Evolutionary conservation across 2,797 vertebrate species (phyloP), one percentile per base, ranked within the genome.

Genomic region (Falco peregrinus): DNA sequence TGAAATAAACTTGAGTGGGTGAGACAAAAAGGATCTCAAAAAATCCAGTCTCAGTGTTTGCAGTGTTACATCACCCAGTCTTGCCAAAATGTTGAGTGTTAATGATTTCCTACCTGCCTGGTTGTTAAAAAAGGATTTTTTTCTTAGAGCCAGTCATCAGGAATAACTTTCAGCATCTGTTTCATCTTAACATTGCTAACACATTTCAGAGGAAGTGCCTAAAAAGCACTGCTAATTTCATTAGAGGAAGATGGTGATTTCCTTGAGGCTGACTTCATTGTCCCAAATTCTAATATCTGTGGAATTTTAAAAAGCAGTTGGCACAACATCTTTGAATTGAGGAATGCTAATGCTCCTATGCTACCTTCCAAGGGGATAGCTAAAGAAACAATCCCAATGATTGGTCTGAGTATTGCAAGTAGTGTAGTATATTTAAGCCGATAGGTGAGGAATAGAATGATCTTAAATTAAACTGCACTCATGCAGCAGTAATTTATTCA

Each of bases 141-240:
- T 86, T 19, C 37, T 87, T 90, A 77, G 89, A 95, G 48, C 22
- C 31, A 81, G 26, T 90, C 53, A 41, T 92, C 60, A 89, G 92
- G 54, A 96, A 63, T 85, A 94, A 75, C 87, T 54, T 89, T n/a
- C 43, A 81, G 86, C 89, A 91, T 95, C 93, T 96, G 84, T 88
- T 96, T 94, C 20, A 2, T 91, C 61, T 91, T 91, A 94, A 50
- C 50, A 45, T 37, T 54, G 25, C 73, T 91, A 83, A 88, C 59
- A 50, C 33, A 59, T 94, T 92, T 93, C 33, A 5, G 11, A 87
- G 54, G 73, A 94, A 95, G 88, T 93, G 54, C 60, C 76, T 80
- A 61, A 92, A 87, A 80, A 85, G 37, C 54, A 48, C 10, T 13
- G 43, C 53, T 94, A 89, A 81, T 92, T 97, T 92, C 18, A 16